These are phyloP conservation scores for Lophura nycthemera DNA, from an alignment of 2,113 vertebrate genomes.

Conservation along the genomic window DNA sequence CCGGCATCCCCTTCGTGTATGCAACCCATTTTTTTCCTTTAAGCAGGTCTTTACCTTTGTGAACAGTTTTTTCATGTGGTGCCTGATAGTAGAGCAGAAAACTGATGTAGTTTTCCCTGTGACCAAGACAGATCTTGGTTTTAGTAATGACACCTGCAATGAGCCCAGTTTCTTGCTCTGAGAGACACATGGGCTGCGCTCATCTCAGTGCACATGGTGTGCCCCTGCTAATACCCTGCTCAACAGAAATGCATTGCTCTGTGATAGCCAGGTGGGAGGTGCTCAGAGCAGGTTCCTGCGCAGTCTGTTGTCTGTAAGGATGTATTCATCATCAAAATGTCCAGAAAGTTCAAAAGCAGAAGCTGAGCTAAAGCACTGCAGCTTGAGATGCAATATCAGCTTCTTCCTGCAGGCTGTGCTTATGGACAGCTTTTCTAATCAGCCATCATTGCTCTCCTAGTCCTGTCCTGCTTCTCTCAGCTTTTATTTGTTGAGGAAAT, in stretches of 20 bases:
- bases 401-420: constrained; percentile 41
- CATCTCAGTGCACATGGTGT: neutral
- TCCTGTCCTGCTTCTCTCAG: rapidly evolving
- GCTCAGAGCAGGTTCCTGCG: neutral
- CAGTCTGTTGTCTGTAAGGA: neutral
- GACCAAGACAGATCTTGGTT: neutral
- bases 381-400: neutral
- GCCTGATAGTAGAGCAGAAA: neutral
- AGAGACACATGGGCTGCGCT: neutral
- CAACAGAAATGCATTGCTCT: neutral
- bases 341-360: neutral
- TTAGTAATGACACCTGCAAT: neutral
- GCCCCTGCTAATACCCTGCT: neutral
- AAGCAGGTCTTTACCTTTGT: rapidly evolving
- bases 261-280: neutral
- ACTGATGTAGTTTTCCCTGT: neutral
- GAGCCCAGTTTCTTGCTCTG: neutral
- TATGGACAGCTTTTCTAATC: constrained; percentile 12
- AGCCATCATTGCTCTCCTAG: rapidly evolving
- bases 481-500: neutral
- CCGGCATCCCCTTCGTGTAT: neutral
- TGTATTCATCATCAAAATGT: neutral
- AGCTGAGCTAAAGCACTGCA: rapidly evolving
- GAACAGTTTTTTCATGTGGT: neutral
- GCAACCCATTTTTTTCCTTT: rapidly evolving